Evolutionary conservation across 2,113 vertebrate species (phyloP).

Genomic region (Zapornia atra): DNA sequence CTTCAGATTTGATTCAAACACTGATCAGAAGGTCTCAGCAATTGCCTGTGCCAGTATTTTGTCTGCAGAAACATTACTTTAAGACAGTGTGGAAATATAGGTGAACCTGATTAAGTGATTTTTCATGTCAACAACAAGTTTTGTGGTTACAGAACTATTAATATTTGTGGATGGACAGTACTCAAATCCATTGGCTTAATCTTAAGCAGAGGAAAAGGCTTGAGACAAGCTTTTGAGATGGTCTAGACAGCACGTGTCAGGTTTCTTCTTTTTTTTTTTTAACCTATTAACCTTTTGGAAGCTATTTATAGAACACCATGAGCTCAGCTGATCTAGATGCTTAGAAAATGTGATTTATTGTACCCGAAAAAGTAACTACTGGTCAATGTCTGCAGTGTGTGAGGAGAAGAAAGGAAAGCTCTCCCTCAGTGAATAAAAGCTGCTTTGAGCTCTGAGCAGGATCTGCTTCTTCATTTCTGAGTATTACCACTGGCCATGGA

Average conservation of each 20-base stretch:
- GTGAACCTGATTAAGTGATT: background rate
- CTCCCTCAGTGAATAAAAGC: background rate
- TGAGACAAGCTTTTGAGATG: background rate
- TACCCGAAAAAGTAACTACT: background rate
- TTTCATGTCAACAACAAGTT: background rate
- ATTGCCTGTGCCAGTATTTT: background rate
- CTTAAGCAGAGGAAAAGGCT: background rate
- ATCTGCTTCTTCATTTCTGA: background rate
- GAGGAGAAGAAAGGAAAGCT: background rate
- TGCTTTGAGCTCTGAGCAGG: background rate
- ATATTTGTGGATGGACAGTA: background rate
- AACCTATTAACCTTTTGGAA: background rate
- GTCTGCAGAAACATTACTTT: background rate
- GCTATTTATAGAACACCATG: fast-evolving
- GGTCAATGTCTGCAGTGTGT: background rate
- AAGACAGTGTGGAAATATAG: background rate
- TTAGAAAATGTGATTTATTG: background rate
- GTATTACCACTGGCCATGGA: background rate
- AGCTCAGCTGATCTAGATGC: background rate
- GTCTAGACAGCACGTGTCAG: background rate
- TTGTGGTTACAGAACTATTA: background rate
- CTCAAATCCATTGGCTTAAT: background rate
- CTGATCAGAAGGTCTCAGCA: background rate
- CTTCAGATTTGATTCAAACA: background rate
- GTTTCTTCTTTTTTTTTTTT: background rate